Evolutionary conservation across 37 sponge, comb jelly and placozoan species (phyloP).

Genomic region (Ephydatia muelleri): DNA sequence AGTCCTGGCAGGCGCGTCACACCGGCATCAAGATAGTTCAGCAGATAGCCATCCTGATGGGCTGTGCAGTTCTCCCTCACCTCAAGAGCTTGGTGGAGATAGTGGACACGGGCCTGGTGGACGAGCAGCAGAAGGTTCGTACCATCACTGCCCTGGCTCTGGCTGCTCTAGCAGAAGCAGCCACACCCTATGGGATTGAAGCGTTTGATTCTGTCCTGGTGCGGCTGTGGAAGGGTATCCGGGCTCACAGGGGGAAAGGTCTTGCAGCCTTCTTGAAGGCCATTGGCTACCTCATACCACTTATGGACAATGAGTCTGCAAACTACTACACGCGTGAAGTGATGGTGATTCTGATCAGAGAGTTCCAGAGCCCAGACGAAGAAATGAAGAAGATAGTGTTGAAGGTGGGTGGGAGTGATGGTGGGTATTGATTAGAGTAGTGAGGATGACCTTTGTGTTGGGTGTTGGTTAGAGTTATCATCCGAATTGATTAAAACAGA

Average conservation of each 20-base stretch:
- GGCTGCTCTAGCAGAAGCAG: conserved; percentile 99
- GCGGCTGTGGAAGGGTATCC: conserved; percentile 96
- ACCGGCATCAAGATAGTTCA: conserved; percentile 98
- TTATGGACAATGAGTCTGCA: conserved; percentile 97
- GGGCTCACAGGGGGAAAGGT: conserved; percentile 74
- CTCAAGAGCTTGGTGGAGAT: conserved; percentile 97
- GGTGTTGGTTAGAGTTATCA: no score
- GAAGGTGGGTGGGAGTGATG: conserved; percentile 62
- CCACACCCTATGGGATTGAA: conserved; percentile 99
- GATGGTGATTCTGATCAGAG: conserved; percentile 96
- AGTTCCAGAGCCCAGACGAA: conserved; percentile 98
- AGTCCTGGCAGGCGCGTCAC: conserved; percentile 99
- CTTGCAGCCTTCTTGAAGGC: conserved; percentile 99
- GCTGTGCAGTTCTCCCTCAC: conserved; percentile 98
- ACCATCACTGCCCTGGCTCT: conserved; percentile 98
- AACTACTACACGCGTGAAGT: conserved; percentile 97
- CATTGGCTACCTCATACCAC: conserved; percentile 98
- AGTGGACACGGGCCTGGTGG: conserved; percentile 94
- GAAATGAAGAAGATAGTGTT: conserved; percentile 99
- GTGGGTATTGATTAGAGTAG: no score
- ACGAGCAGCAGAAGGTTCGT: conserved; percentile 99
- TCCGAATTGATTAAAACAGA: no score
- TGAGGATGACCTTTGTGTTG: no score
- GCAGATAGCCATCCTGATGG: conserved; percentile 99
- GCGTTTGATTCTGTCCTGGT: conserved; percentile 97